Evolutionary conservation across 2,797 vertebrate genomes (phyloP).

Genomic region (Pangasius larnaudii): DNA sequence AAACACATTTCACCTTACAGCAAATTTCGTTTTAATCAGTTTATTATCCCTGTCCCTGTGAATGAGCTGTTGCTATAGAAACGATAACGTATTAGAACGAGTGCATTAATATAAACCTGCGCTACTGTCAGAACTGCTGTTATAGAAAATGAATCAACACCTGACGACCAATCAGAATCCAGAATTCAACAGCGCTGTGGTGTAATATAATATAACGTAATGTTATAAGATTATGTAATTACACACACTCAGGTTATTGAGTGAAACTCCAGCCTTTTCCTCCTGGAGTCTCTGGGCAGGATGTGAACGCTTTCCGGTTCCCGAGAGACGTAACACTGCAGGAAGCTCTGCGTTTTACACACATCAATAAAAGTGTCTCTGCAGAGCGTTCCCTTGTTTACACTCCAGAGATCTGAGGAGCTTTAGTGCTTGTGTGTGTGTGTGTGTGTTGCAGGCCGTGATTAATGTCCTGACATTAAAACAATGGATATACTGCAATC

Average conservation of each 20-base stretch:
- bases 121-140: too few relatives aligned
- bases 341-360: neutral
- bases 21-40: too few relatives aligned
- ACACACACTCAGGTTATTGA: too few relatives aligned
- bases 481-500: neutral
- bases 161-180: neutral
- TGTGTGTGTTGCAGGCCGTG: neutral
- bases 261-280: neutral
- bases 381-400: neutral
- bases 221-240: neutral
- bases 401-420: neutral
- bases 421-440: neutral
- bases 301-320: neutral
- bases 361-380: neutral
- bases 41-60: neutral
- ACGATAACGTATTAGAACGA: neutral
- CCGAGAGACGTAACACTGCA: neutral
- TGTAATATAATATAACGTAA: neutral
- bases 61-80: neutral
- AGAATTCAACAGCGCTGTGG: neutral
- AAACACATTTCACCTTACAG: neutral
- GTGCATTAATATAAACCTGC: too few relatives aligned
- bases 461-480: conserved; percentile 2
- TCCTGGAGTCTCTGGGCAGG: neutral
- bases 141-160: neutral